These are phyloP conservation scores for Cuniculus paca DNA, from an alignment of 2,797 vertebrate species.

Conservation along the genomic window DNA sequence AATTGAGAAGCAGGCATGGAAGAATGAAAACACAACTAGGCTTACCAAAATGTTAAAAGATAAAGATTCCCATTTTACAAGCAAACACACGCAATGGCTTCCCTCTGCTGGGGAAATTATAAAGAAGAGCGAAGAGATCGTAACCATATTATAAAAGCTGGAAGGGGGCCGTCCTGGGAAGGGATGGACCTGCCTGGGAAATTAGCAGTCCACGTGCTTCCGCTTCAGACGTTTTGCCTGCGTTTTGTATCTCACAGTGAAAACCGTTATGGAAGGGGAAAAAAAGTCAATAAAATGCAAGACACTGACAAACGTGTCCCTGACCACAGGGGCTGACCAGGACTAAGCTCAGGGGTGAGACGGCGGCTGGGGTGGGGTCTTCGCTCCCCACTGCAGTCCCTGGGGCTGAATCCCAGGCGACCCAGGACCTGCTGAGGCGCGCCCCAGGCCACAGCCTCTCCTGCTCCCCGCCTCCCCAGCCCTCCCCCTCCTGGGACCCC, in stretches of 20 bases:
- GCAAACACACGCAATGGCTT: not conserved
- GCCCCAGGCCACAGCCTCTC: not conserved
- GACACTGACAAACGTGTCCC: not conserved
- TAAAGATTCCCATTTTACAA: slow-evolving; percentile 16
- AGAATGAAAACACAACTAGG: not conserved
- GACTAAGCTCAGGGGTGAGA: not conserved
- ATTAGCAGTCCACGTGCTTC: not conserved
- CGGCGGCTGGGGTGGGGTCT: not conserved
- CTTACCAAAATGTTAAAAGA: not conserved
- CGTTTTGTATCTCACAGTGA: not conserved
- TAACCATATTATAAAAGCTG: not conserved
- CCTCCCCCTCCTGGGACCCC: not conserved
- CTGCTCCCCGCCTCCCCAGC: not conserved
- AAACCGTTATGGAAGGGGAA: not conserved
- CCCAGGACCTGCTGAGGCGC: not conserved
- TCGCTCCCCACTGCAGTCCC: too few relatives aligned
- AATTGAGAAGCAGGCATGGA: not conserved
- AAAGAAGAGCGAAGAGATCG: not conserved
- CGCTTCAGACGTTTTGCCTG: not conserved
- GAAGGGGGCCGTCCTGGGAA: not conserved
- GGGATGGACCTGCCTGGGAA: not conserved
- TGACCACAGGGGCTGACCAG: not conserved
- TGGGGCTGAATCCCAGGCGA: too few relatives aligned
- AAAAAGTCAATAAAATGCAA: not conserved
- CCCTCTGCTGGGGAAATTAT: not conserved